Evolutionary conservation across 2,113 vertebrate genomes (phyloP).

Genomic region (Prochilodus magdalenae): DNA sequence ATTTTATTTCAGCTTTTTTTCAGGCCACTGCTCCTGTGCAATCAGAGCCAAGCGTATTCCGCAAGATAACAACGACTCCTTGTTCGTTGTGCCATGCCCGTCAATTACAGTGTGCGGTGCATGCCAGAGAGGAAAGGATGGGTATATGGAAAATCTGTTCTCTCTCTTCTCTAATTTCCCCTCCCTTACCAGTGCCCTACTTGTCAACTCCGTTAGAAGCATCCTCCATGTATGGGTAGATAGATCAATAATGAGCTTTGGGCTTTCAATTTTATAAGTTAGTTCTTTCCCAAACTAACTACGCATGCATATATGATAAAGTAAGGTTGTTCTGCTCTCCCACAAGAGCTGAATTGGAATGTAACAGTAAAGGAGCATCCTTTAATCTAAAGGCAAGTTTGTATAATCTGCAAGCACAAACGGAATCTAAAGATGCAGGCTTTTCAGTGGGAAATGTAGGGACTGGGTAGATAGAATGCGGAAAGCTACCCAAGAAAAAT

Average conservation of each 20-base stretch:
- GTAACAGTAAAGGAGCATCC: not conserved
- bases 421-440: not conserved
- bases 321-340: not conserved
- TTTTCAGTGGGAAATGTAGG: not conserved
- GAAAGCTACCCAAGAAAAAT: not conserved
- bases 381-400: slow-evolving; percentile 55
- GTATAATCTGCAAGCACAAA: not conserved
- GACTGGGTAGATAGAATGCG: not conserved
- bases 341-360: not conserved
- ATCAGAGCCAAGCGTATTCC: slow-evolving; percentile 66
- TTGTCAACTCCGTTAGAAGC: slow-evolving; percentile 71
- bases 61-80: slow-evolving; percentile 69
- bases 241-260: slow-evolving; percentile 72
- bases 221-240: slow-evolving; percentile 70
- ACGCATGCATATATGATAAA: not conserved
- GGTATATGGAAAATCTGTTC: not conserved
- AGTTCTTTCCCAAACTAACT: not conserved
- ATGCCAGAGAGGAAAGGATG: slow-evolving; percentile 44
- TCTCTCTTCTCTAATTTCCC: not conserved
- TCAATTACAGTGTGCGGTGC: slow-evolving; percentile 68
- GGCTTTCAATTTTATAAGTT: slow-evolving; percentile 45
- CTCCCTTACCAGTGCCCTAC: slow-evolving; percentile 71
- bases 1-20: not conserved
- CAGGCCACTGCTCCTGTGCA: slow-evolving; percentile 55
- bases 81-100: slow-evolving; percentile 62